Conservation (phyloP, 2,888 invertebrate genomes). For the Uloborus plumipes region DNA sequence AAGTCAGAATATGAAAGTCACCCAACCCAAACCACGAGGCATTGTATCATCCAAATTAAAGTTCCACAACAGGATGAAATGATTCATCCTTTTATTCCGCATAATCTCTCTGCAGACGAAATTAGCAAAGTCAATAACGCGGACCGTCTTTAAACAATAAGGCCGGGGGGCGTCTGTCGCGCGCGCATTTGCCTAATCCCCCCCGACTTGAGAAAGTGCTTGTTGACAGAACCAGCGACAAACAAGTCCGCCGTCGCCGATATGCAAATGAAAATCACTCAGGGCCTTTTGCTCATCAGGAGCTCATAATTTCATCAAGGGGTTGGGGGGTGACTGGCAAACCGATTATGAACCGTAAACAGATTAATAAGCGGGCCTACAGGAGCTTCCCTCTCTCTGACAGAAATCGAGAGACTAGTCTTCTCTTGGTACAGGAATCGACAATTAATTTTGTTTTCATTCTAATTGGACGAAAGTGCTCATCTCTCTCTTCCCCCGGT, state of each 20-base stretch:
- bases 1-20: too few relatives aligned
- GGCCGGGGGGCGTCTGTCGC: too few relatives aligned
- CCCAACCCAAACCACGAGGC: too few relatives aligned
- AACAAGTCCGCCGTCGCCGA: conserved; percentile 18
- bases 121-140: too few relatives aligned
- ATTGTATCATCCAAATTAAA: too few relatives aligned
- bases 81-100: too few relatives aligned
- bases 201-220: background rate
- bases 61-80: too few relatives aligned
- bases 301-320: conserved; percentile 59
- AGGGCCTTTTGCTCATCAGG: background rate
- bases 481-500: background rate
- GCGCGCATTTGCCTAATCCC: conserved; percentile 40
- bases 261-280: conserved; percentile 30
- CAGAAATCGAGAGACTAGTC: background rate
- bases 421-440: conserved; percentile 15
- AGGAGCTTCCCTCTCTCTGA: too few relatives aligned
- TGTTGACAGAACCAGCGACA: conserved; percentile 49
- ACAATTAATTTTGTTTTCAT: conserved; percentile 55
- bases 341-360: conserved; percentile 61
- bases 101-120: too few relatives aligned
- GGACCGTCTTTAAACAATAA: too few relatives aligned
- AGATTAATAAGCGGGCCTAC: conserved; percentile 47
- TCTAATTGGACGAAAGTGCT: conserved; percentile 38
- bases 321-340: conserved; percentile 36